Evolutionary conservation across 2,113 vertebrate species (phyloP).

Genomic region (Plestiodon gilberti): DNA sequence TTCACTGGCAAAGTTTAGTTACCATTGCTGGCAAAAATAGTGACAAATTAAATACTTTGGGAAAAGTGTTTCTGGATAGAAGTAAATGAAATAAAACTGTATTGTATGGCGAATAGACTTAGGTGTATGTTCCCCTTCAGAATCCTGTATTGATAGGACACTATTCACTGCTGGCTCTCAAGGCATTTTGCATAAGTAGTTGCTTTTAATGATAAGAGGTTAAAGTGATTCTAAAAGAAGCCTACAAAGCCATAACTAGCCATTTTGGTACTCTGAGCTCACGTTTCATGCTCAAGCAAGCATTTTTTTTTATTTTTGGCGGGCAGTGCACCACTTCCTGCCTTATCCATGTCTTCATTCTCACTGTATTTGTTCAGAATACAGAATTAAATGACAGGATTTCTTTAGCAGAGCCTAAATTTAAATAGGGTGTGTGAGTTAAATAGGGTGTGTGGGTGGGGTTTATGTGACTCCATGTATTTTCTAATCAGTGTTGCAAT

Average conservation of each 20-base stretch:
- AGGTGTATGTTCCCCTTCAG: background rate
- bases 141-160: background rate
- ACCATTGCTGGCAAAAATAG: conserved; percentile 31
- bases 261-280: background rate
- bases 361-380: background rate
- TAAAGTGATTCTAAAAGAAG: background rate
- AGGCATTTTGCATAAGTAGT: conserved; percentile 29
- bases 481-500: background rate
- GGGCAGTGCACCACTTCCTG: background rate
- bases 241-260: no score
- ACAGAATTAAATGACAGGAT: background rate
- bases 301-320: background rate
- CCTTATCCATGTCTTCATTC: background rate
- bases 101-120: conserved; percentile 1
- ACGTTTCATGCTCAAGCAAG: background rate
- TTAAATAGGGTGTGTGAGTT: background rate
- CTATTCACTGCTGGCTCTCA: conserved; percentile 1
- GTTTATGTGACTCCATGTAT: background rate
- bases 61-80: background rate
- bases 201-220: background rate
- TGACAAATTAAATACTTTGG: no score
- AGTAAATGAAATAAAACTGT: background rate
- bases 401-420: background rate
- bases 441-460: background rate
- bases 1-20: conserved; percentile 45